phyloP scores from a whole-genome alignment of 1,140 invertebrate genomes.

The Odontomachus brunneus region DNA sequence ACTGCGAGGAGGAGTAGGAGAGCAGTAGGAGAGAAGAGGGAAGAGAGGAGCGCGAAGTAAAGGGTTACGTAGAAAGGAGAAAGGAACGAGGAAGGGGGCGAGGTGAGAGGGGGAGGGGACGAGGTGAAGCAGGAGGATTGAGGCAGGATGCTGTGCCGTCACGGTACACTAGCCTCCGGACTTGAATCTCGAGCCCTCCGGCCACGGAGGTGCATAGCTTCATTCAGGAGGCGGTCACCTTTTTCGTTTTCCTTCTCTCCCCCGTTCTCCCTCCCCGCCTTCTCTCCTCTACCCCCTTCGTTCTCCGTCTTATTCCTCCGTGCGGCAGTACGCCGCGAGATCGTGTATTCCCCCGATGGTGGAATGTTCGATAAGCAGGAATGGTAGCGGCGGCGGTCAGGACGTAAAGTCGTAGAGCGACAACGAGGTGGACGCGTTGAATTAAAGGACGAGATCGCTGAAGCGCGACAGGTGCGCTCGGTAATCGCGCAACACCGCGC shows the following conservation, averaged over 20 bases:
- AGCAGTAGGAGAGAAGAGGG: constrained; percentile 15
- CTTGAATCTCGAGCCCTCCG: constrained; percentile 81
- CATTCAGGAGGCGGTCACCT: constrained; percentile 52
- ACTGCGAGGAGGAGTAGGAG: neutral
- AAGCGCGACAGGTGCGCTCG: constrained; percentile 15
- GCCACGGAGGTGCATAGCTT: constrained; percentile 73
- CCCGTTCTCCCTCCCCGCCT: neutral
- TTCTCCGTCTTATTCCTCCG: constrained; percentile 60
- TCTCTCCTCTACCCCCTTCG: constrained; percentile 9
- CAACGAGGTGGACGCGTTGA: constrained; percentile 34
- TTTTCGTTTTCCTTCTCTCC: constrained; percentile 37
- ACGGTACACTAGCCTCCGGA: constrained; percentile 83
- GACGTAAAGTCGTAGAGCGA: constrained; percentile 36
- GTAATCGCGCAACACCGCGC: too few relatives aligned
- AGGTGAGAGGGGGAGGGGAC: constrained; percentile 30
- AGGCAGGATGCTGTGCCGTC: constrained; percentile 80
- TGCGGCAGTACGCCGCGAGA: constrained; percentile 42
- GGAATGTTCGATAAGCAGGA: constrained; percentile 59
- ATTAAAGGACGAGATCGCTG: constrained; percentile 50
- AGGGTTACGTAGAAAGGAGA: too few relatives aligned
- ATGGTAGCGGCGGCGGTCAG: constrained; percentile 22
- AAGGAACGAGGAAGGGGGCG: constrained; percentile 17
- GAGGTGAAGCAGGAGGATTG: constrained; percentile 29
- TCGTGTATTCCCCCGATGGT: constrained; percentile 51
- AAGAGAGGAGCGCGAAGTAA: too few relatives aligned